Base-by-base conservation (phyloP, 37 sponge, comb jelly and placozoan species). In the Diacarnus erythraeanus region DNA sequence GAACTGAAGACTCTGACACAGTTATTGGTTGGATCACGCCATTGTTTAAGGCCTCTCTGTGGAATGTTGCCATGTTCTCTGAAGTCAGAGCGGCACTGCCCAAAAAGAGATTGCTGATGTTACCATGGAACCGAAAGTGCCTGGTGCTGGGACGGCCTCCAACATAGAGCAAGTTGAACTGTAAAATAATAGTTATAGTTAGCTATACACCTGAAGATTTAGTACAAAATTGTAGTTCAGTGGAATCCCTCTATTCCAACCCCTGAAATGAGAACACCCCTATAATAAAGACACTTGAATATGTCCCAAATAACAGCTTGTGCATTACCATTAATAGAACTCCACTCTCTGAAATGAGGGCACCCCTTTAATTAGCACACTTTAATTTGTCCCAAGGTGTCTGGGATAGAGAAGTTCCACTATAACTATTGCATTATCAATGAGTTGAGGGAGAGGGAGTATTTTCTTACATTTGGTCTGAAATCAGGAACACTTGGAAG, bases 101-200 rank as follows among this genome's bases (percentile, higher is more conserved):
- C 64, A 93, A 86, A 58, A 88, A 82, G 27, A 93, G 76, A 70
- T 93, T 80, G 40, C 83, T 54, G 33, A 93, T 88, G 40, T 75
- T 73, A 9, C 93, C 93, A 47, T 67, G 81, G 86, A 93, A 88
- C 44, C 81, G 85, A 83, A 84, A 93, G 36, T 65, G 67, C 38
- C 74, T 43, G 17, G 86, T 86, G 35, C 84, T 81, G 9, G 93
- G 93, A 25, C 93, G 65, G 27, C 93, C 93, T 25, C 93, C 93
- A 5, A 93, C 79, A 71, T 84, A 88, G 30, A 93, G 76, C 41
- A 85, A 71, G 64, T 88, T 84, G 69, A 57, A 68, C 82, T 82
- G 72, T 2, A 71, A 26, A 12, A 12, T 47, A 15, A 47, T 15
- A 47, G 12, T 47, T 47, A 47, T 15, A 47, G 51, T 47, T 12